A percentile compares a stretch with the other conserved stretches of the same genome.
phyloP scores from a whole-genome alignment of 2,113 vertebrate genomes.

The Pungitius pungitius region DNA sequence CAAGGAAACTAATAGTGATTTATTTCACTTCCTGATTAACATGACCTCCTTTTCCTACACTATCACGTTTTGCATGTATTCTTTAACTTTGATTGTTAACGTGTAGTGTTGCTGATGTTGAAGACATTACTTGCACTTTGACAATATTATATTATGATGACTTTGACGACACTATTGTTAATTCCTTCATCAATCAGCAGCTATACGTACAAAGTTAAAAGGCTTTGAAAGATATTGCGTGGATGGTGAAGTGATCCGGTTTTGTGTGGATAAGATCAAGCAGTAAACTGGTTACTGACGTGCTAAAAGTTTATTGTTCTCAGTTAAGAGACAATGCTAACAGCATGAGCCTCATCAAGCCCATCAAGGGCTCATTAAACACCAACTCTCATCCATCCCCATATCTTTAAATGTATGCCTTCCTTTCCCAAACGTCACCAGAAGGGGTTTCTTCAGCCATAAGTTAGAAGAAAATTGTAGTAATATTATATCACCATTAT shows the following conservation, averaged over 20 bases:
- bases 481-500: background rate
- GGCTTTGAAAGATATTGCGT: background rate
- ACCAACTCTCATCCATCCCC: constrained; percentile 23
- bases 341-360: constrained; percentile 30
- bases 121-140: background rate
- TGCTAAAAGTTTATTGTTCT: constrained; percentile 43
- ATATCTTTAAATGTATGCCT: constrained; percentile 24
- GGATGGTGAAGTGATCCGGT: constrained; percentile 14
- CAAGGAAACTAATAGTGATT: background rate
- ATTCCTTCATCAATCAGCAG: background rate
- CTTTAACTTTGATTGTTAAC: too few species aligned
- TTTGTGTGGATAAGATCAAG: constrained; percentile 26
- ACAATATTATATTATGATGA: background rate
- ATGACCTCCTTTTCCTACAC: too few species aligned
- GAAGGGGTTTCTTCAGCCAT: background rate
- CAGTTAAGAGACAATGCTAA: constrained; percentile 33
- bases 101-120: background rate
- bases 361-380: background rate
- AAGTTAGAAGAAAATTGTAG: too few species aligned
- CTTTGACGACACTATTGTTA: background rate
- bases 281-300: constrained; percentile 48
- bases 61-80: too few species aligned
- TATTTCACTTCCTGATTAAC: background rate
- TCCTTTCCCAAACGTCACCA: constrained; percentile 16
- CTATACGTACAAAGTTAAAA: background rate